Conservation (phyloP, 2,888 invertebrate genomes). For the Machimus rusticus region DNA sequence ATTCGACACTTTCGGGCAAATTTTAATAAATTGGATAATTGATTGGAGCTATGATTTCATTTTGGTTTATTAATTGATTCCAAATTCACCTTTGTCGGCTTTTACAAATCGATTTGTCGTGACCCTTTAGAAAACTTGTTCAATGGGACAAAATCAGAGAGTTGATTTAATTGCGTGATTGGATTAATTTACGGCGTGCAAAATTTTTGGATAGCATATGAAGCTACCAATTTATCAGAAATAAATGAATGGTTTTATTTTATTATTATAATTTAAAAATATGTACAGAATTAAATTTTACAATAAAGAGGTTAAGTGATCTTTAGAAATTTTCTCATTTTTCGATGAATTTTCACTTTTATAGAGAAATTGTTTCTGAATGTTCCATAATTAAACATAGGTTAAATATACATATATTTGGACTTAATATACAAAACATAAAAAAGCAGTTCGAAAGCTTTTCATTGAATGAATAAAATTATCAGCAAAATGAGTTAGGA, state of each 20-base stretch:
- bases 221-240: neutral
- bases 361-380: too few species aligned
- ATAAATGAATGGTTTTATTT: neutral
- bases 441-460: too few species aligned
- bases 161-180: neutral
- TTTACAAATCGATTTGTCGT: neutral
- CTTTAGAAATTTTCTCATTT: too few species aligned
- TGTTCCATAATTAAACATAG: too few species aligned
- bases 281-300: neutral
- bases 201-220: neutral
- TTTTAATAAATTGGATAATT: neutral
- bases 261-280: neutral
- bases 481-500: too few species aligned
- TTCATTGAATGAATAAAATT: too few species aligned
- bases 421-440: too few species aligned
- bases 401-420: too few species aligned
- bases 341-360: neutral
- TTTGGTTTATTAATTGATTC: neutral
- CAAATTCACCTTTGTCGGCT: neutral
- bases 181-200: neutral
- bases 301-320: neutral
- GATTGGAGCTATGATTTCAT: neutral
- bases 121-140: neutral
- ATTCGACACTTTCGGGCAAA: neutral
- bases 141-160: neutral